Conservation (phyloP, 2,797 vertebrate genomes). For the Betta splendens region DNA sequence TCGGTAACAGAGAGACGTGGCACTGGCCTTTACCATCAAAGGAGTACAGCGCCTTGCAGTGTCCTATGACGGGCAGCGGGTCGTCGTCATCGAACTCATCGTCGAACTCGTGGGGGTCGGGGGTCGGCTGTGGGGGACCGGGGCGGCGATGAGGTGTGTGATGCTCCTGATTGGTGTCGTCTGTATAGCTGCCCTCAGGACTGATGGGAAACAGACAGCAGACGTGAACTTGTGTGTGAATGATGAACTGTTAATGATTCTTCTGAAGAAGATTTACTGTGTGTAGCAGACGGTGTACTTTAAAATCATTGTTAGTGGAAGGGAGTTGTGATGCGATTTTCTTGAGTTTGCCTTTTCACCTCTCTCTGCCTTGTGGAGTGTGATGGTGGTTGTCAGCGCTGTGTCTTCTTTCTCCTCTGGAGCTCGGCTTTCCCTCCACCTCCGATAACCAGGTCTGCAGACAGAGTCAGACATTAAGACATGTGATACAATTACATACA, state of each 20-base stretch:
- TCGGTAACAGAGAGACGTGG: not conserved
- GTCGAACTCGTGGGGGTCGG: conserved; percentile 91
- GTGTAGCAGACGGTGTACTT: not conserved
- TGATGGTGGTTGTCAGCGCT: conserved; percentile 97
- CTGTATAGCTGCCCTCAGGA: conserved; percentile 97
- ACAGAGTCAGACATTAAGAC: no score
- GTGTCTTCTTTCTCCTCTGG: conserved; percentile 90
- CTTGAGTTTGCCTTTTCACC: conserved; percentile 72
- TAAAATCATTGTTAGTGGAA: no score
- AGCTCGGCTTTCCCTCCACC: conserved; percentile 94
- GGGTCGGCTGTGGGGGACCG: conserved; percentile 86
- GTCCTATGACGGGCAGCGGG: conserved; percentile 94
- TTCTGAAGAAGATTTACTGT: not conserved
- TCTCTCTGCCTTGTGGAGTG: conserved; percentile 95
- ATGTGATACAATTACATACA: not conserved
- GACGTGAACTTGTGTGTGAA: not conserved
- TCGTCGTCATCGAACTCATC: conserved; percentile 99
- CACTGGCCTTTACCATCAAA: conserved; percentile 87
- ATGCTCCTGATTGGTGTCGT: conserved; percentile 94
- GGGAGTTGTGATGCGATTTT: no score
- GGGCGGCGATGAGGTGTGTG: conserved; percentile 85
- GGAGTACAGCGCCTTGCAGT: conserved; percentile 97
- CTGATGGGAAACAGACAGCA: conserved; percentile 67
- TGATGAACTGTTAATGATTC: not conserved
- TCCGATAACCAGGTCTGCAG: conserved; percentile 94